These are phyloP conservation scores for Rallus crepitans DNA, from an alignment of 2,797 vertebrate species.

Conservation along the genomic window DNA sequence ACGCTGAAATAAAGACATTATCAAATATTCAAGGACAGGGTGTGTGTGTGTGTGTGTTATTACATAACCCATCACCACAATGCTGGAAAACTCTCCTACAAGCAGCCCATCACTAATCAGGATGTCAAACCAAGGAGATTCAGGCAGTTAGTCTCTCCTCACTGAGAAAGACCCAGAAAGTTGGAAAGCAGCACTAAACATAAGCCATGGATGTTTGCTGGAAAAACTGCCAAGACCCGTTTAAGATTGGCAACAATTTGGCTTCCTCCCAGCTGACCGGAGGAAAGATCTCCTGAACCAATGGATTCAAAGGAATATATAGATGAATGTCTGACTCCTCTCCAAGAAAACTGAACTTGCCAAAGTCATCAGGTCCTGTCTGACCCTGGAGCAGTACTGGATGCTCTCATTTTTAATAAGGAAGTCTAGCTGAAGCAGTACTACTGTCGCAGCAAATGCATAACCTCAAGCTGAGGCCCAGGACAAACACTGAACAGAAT, in stretches of 20 bases:
- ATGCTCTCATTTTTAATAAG: constrained; percentile 1
- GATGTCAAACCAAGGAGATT: neutral
- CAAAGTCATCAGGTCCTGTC: constrained; percentile 4
- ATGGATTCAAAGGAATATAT: neutral
- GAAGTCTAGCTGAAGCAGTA: neutral
- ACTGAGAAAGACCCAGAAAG: neutral
- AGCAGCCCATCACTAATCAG: neutral
- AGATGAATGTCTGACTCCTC: constrained; percentile 16
- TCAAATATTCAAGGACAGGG: neutral
- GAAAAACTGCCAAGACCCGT: constrained; percentile 27
- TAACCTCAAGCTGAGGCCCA: neutral
- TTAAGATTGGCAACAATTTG: constrained; percentile 7
- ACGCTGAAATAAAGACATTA: neutral
- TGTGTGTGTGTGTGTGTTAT: neutral
- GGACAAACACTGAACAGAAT: neutral
- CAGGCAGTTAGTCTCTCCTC: neutral
- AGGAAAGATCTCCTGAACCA: constrained; percentile 43
- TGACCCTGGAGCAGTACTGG: neutral
- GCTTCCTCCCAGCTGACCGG: constrained; percentile 31
- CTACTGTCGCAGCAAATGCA: neutral
- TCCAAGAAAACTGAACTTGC: neutral
- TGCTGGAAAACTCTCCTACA: neutral
- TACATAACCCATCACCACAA: neutral
- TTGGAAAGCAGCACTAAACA: neutral
- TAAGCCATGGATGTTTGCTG: neutral